Evolutionary conservation across 2,113 vertebrate species (phyloP).

Genomic region (Nothoprocta perdicaria): DNA sequence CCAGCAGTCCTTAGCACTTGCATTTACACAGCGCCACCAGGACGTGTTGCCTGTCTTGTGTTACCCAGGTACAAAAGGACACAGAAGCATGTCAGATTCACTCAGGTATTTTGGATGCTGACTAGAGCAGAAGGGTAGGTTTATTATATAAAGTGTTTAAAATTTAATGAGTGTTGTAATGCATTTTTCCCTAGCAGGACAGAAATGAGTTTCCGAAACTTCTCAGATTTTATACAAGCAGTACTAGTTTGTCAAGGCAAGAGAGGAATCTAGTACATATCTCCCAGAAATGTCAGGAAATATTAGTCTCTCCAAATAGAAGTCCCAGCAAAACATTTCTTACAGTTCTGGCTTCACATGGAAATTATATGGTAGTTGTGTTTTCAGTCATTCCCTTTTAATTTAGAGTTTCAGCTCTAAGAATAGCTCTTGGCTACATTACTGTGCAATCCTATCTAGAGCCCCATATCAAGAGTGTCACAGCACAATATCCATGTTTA

Average conservation of each 20-base stretch:
- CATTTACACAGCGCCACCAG: not conserved
- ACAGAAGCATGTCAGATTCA: not conserved
- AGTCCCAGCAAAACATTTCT: slow-evolving; percentile 16
- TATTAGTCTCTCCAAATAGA: not conserved
- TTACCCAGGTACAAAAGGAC: not conserved
- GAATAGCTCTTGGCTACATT: not conserved
- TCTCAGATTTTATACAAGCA: not conserved
- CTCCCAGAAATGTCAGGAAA: not conserved
- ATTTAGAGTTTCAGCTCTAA: not conserved
- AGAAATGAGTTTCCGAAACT: not conserved
- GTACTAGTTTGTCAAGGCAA: not conserved
- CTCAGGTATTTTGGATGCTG: not conserved
- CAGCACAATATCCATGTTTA: not conserved
- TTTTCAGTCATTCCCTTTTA: not conserved
- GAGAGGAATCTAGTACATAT: not conserved
- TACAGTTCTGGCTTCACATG: not conserved
- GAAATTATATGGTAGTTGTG: not conserved
- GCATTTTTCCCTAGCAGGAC: not conserved
- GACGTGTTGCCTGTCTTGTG: not conserved
- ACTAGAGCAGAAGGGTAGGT: not conserved
- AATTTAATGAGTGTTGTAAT: not conserved
- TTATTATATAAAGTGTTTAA: not conserved
- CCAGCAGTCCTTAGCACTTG: not conserved
- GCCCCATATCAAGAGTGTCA: not conserved
- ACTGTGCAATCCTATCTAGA: not conserved